phyloP scores from a whole-genome alignment of 2,113 vertebrate species.

The Anthoscopus minutus region DNA sequence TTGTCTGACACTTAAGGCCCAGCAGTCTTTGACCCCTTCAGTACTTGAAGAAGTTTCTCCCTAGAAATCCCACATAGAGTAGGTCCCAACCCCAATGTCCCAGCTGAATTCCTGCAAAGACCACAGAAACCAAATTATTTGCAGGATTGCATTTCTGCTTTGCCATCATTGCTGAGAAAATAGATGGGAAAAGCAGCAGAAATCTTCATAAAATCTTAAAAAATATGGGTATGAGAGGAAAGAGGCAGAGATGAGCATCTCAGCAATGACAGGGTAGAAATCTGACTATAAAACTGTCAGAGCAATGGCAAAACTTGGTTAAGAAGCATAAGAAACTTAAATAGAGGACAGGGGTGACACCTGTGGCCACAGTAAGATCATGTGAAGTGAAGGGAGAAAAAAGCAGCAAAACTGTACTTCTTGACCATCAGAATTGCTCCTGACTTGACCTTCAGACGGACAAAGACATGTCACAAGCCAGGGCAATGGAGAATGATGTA shows the following conservation, averaged over 20 bases:
- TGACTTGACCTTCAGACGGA: neutral
- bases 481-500: accelerated
- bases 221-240: neutral
- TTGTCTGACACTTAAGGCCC: neutral
- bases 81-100: neutral
- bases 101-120: neutral
- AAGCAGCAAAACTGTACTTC: neutral
- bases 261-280: neutral
- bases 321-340: neutral
- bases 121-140: neutral
- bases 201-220: neutral
- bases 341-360: neutral
- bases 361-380: neutral
- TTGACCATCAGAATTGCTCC: neutral
- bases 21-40: neutral
- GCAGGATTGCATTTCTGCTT: neutral
- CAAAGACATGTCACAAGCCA: neutral
- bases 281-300: neutral
- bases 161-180: neutral
- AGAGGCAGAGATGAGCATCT: neutral
- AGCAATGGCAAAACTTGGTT: neutral
- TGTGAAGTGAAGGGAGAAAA: neutral
- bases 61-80: neutral
- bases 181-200: neutral
- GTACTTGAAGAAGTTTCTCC: neutral